These are phyloP conservation scores for Netelia virgata DNA, from an alignment of 2,888 invertebrate species.

Conservation along the genomic window DNA sequence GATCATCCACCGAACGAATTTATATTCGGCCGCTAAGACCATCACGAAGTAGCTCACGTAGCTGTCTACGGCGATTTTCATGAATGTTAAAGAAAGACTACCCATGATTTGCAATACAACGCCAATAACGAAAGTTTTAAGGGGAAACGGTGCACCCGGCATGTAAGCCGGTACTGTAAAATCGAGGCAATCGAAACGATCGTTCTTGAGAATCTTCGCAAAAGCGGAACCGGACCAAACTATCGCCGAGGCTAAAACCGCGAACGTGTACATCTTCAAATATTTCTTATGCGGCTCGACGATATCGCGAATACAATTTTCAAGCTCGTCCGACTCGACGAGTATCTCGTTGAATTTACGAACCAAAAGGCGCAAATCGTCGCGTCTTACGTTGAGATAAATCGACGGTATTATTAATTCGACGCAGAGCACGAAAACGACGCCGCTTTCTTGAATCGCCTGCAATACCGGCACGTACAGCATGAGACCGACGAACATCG, in stretches of 20 bases:
- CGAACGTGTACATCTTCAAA: conserved; percentile 69
- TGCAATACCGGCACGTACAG: conserved; percentile 61
- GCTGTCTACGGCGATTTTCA: not conserved
- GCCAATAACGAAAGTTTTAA: conserved; percentile 60
- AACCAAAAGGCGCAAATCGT: conserved; percentile 66
- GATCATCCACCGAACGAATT: not conserved
- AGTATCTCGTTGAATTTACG: conserved; percentile 67
- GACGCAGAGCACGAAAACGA: conserved; percentile 52
- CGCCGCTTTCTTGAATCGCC: conserved; percentile 66
- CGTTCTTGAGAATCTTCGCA: conserved; percentile 51
- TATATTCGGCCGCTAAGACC: conserved; percentile 7
- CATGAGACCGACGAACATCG: conserved; percentile 37
- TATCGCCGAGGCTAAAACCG: conserved; percentile 27
- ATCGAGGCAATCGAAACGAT: conserved; percentile 70
- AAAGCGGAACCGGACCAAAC: conserved; percentile 67
- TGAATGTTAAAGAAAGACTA: not conserved
- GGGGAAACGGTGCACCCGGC: conserved; percentile 69
- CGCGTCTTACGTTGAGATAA: conserved; percentile 66
- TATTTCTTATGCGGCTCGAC: conserved; percentile 65
- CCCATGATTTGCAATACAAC: conserved; percentile 62
- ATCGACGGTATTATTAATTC: conserved; percentile 67
- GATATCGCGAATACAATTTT: conserved; percentile 12
- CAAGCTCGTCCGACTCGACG: conserved; percentile 49
- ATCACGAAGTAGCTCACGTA: conserved; percentile 19
- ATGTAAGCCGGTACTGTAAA: conserved; percentile 70